Evolutionary conservation across 2,113 vertebrate species (phyloP), one percentile per base, ranked within the genome.

Genomic region (Phrynosoma platyrhinos): DNA sequence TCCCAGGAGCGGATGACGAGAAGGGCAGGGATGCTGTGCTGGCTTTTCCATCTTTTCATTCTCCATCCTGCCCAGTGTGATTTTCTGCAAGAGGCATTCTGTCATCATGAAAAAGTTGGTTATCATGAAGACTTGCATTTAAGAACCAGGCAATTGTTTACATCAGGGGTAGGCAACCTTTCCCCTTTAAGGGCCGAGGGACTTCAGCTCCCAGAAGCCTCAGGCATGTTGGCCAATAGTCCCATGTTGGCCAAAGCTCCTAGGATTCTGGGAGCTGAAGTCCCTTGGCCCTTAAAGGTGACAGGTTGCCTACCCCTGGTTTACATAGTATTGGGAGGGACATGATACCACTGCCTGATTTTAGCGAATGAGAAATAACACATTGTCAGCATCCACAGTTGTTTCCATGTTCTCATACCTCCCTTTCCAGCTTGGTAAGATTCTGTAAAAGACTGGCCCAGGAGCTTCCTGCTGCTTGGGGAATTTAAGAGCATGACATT

Each of bases 21-120:
- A 62, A 84, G 89, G 32, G 75, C 64, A 82, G 74, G 36, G 82
- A 30, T 92, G 42, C 69, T 8, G 9, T 27, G 32, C 5, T 32
- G 36, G 42, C 12, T 23, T 66, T 64, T 21, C 76, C 66, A 5
- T 36, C 20, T 14, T 27, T 79, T 40, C 53, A 90, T 58, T 4
- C 9, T 3, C 20, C 6, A 82, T 74, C 9, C 14, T 68, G 72
- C 30, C 6, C 13, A 75, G 62, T 13, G 42, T 83, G 81, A 23
- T 81, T 55, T 87, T 77, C 72, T 84, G 6, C 7, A 9, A 14
- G 4, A 25, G 0, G 3, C 64, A 32, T 6, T 84, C 76, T 66
- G 4, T 14, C 87, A 47, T 1, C 18, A 30, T 68, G 64, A 42
- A 32, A 20, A 64, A 14, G 18, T 62, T 14, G 23, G 21, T 40